Percentiles rank a stretch among this genome's conserved stretches.
Evolutionary conservation across 2,113 vertebrate species (phyloP).

Genomic region (Anas platyrhynchos): DNA sequence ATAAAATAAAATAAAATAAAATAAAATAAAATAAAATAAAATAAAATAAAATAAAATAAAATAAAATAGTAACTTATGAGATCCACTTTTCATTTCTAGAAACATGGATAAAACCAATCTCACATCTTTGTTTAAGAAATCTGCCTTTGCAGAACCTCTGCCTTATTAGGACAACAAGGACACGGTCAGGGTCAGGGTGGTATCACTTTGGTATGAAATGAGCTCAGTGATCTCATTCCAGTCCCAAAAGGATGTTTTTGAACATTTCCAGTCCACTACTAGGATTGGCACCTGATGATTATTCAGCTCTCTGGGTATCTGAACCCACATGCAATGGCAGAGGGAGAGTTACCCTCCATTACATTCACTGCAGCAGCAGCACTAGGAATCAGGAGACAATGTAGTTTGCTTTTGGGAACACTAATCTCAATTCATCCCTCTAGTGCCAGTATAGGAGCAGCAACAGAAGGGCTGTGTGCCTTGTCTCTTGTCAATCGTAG

Average conservation of each 20-base stretch:
- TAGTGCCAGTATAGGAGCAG: not conserved
- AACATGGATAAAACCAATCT: not conserved
- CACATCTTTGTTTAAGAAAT: not conserved
- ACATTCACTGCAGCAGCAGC: not conserved
- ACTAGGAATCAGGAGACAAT: not conserved
- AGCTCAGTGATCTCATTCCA: not conserved
- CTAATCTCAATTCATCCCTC: not conserved
- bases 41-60: too few species aligned
- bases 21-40: too few species aligned
- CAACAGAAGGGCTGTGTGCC: not conserved
- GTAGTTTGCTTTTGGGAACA: not conserved
- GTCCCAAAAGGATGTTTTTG: not conserved
- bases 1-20: too few species aligned
- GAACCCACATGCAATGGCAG: not conserved
- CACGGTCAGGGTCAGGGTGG: not conserved
- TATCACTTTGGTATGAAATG: not conserved
- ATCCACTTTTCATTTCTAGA: not conserved
- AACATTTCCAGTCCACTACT: not conserved
- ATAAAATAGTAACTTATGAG: rapidly evolving
- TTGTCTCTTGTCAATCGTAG: too few species aligned
- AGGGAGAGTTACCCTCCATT: not conserved
- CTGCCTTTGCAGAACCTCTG: not conserved
- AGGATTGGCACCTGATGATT: not conserved
- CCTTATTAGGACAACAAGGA: not conserved
- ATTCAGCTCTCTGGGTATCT: not conserved